These are phyloP conservation scores for Synanceia verrucosa DNA, from an alignment of 2,797 vertebrate species.

Conservation along the genomic window DNA sequence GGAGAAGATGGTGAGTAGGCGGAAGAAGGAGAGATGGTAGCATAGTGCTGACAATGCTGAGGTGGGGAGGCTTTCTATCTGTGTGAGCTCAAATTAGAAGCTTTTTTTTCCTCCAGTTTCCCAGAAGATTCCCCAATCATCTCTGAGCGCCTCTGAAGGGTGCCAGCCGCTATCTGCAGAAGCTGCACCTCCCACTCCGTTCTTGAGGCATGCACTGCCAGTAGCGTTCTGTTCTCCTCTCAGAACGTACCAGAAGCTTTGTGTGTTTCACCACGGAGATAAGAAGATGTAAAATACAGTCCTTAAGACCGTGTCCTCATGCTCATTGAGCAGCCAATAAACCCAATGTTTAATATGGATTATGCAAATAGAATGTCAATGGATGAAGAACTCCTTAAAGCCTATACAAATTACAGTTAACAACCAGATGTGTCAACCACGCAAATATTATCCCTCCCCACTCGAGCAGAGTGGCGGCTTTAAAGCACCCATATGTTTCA, in stretches of 20 bases:
- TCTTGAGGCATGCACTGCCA: constrained; percentile 16
- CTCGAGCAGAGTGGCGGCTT: constrained; percentile 13
- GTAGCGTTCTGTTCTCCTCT: constrained; percentile 36
- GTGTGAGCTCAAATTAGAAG: constrained; percentile 43
- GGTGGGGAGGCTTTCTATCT: constrained; percentile 32
- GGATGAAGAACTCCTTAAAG: constrained; percentile 54
- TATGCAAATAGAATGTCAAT: constrained; percentile 69
- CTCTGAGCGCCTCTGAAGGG: constrained; percentile 16
- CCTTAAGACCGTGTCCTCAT: constrained; percentile 32
- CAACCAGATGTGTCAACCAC: constrained; percentile 41
- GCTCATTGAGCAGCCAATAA: constrained; percentile 64
- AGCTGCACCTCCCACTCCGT: constrained; percentile 40
- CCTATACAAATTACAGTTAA: constrained; percentile 56
- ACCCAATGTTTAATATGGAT: constrained; percentile 68
- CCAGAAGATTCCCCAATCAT: constrained; percentile 39
- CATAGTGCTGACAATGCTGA: constrained; percentile 10
- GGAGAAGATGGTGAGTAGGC: background rate
- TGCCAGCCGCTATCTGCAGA: constrained; percentile 49
- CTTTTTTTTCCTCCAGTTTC: constrained; percentile 24
- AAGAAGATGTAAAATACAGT: constrained; percentile 39
- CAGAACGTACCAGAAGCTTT: constrained; percentile 6
- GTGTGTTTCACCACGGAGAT: constrained; percentile 21
- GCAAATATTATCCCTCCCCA: constrained; percentile 27
- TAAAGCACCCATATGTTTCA: constrained; percentile 19
- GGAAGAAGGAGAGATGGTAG: background rate